phyloP scores from a whole-genome alignment of 2,797 vertebrate species.

The Labroides dimidiatus region DNA sequence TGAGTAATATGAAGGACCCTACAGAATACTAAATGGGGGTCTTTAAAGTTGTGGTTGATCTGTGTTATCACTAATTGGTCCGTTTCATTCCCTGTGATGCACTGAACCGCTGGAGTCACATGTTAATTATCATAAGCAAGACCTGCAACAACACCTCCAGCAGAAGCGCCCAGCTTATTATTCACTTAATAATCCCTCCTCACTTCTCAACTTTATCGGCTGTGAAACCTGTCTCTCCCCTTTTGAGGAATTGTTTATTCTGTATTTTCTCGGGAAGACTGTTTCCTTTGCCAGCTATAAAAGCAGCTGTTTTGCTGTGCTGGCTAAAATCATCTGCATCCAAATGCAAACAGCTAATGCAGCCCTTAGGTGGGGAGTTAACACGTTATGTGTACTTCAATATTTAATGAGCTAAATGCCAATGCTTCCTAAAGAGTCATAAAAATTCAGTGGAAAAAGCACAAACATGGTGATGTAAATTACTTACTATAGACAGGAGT shows the following conservation, averaged over 20 bases:
- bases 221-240: constrained; percentile 34
- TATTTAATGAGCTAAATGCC: constrained; percentile 74
- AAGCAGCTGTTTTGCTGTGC: constrained; percentile 62
- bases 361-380: constrained; percentile 58
- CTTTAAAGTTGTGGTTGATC: neutral
- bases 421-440: constrained; percentile 32
- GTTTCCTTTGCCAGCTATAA: constrained; percentile 37
- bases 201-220: constrained; percentile 52
- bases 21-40: neutral
- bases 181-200: constrained; percentile 58
- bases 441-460: constrained; percentile 39
- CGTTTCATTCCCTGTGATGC: constrained; percentile 34
- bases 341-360: constrained; percentile 54
- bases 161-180: constrained; percentile 61
- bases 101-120: constrained; percentile 40
- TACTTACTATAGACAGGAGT: constrained; percentile 31
- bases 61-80: constrained; percentile 57
- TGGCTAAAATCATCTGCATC: constrained; percentile 65
- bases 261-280: constrained; percentile 26
- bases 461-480: constrained; percentile 43
- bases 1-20: neutral
- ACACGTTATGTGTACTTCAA: constrained; percentile 65
- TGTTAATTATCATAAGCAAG: constrained; percentile 66
- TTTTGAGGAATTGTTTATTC: constrained; percentile 58
- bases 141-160: constrained; percentile 54